Evolutionary conservation across 2,797 vertebrate species (phyloP).

Genomic region (Bucorvus abyssinicus): DNA sequence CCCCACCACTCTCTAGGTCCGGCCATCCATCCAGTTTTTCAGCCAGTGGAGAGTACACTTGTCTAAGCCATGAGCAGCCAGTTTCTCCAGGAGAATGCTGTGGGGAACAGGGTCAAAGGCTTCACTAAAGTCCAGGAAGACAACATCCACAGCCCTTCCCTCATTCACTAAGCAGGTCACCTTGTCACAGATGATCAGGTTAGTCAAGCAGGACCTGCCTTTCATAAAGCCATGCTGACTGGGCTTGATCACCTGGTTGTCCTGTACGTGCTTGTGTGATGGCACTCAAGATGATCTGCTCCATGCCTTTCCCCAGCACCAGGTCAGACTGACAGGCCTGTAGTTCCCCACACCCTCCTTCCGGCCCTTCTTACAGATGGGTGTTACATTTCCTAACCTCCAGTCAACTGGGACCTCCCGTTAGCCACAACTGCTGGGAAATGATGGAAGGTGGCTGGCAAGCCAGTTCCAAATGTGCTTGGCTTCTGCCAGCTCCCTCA

Average conservation of each 20-base stretch:
- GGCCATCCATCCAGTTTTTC: not conserved
- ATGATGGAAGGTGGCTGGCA: not conserved
- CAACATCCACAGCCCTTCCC: not conserved
- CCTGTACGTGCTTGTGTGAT: not conserved
- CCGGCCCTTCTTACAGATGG: fast-evolving
- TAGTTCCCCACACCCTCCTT: not conserved
- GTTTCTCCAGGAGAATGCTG: not conserved
- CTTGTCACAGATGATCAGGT: not conserved
- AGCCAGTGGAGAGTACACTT: not conserved
- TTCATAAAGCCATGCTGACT: not conserved
- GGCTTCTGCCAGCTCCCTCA: not conserved
- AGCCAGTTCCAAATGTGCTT: no score
- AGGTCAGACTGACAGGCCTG: not conserved
- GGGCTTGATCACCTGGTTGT: not conserved
- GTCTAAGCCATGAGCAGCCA: not conserved
- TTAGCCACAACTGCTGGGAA: not conserved
- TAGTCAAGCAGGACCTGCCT: not conserved
- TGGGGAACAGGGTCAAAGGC: not conserved
- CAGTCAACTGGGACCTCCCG: no score
- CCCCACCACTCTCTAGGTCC: not conserved
- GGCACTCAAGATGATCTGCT: not conserved
- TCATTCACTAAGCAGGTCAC: not conserved
- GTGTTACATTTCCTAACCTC: not conserved
- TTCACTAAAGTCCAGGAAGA: not conserved
- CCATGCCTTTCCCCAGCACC: not conserved